Evolutionary conservation across 2,888 invertebrate genomes (phyloP).

Genomic region (Pelosia muscerda): DNA sequence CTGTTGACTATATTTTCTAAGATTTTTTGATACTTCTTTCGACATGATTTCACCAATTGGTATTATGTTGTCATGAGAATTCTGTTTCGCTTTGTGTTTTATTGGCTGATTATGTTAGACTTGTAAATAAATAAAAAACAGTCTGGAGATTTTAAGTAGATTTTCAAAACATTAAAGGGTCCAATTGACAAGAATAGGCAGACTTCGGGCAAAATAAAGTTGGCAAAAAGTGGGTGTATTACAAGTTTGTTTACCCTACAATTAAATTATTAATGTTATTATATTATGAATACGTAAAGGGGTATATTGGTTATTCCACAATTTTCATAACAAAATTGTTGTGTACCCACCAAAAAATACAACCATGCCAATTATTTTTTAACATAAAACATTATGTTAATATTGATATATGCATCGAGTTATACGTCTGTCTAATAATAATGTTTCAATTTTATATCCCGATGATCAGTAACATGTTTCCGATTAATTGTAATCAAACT

Average conservation of each 20-base stretch:
- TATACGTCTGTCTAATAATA: not conserved
- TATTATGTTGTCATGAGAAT: too few relatives aligned
- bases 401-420: not conserved
- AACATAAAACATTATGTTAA: not conserved
- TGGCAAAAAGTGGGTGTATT: not conserved
- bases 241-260: too few relatives aligned
- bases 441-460: not conserved
- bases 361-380: not conserved
- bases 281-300: not conserved
- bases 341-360: not conserved
- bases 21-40: too few relatives aligned
- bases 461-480: constrained; percentile 45
- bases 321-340: not conserved
- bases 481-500: constrained; percentile 33
- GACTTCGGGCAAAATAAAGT: too few relatives aligned
- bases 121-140: too few relatives aligned
- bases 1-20: too few relatives aligned
- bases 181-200: not conserved
- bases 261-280: not conserved
- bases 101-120: too few relatives aligned
- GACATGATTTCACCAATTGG: too few relatives aligned
- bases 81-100: too few relatives aligned
- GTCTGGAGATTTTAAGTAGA: too few relatives aligned
- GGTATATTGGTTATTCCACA: not conserved
- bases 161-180: not conserved